Evolutionary conservation across 2,113 vertebrate species (phyloP), one percentile per base, ranked within the genome.

Genomic region (Tragulus kanchil): DNA sequence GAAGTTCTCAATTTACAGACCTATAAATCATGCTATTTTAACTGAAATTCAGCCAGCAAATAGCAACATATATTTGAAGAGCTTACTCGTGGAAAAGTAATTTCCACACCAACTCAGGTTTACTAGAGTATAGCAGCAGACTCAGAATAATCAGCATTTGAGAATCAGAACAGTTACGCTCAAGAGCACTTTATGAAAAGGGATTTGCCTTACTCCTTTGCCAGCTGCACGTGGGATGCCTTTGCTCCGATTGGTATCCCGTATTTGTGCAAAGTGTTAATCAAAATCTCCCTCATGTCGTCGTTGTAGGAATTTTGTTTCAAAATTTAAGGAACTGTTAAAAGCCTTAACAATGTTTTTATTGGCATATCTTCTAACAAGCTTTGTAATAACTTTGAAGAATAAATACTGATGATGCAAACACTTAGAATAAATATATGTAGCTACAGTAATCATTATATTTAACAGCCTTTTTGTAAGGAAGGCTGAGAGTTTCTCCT

Each of bases 271-370:
- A 99, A 99, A 58, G 99, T 99, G 42, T 97, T 98, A 28, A 99
- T 99, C 98, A 99, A 98, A 96, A 99, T 99, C 96, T 99, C 99
- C 65, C 99, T 98, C 98, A 97, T 99, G 98, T 99, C 99, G 0
- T 98, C 99, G 98, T 99, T 99, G 98, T 99, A 99, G 50, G 99
- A 99, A 98, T 99, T n/a, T n/a, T n/a, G n/a, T n/a, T n/a, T n/a
- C n/a, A n/a, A n/a, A n/a, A n/a, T n/a, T n/a, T n/a, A n/a, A n/a
- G n/a, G n/a, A n/a, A n/a, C n/a, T n/a, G n/a, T n/a, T 89, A 64
- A 75, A 75, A 89, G 48, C 1, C 91, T 92, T 95, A 93, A 73
- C 69, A 87, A 85, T 83, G 85, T 82, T 89, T 87, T 81, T 96
- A 59, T 64, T 75, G 59, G 31, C n/a, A 89, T 89, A 77, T 93